Base-by-base conservation (phyloP, 2,888 invertebrate genomes). In the Serripes groenlandicus region DNA sequence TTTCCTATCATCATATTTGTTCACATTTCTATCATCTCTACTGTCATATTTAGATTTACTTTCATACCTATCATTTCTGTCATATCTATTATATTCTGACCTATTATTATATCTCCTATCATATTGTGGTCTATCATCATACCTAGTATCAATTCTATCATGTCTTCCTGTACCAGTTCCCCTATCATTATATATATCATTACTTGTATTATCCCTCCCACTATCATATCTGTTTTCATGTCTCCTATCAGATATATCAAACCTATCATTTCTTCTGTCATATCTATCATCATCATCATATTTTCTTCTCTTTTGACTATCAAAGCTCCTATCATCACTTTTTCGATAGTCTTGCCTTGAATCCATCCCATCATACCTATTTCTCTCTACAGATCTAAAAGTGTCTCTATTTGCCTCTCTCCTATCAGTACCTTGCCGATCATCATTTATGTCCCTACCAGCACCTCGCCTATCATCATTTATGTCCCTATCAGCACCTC, bases 361-460 rank as follows among this genome's bases (percentile, higher is more conserved):
- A 34, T 35, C 26, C 73, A n/a, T 30, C 54, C 68, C 52, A 66
- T 18, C 73, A 49, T 66, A 68, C 56, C 49, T 56, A 73, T 35
- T 81, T 28, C 66, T 69, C 56, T 71, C 34, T 11, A 70, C 4
- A 62, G 2, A 62, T 30, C 32, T 1, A 23, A 11, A 23, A 28
- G 15, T 3, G 3, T 37, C 26, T 34, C 60, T 74, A 18, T 21
- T 58, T 72, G 35, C 28, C 58, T 26, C 72, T 58, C 28, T 21
- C 21, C 52, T 56, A 26, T 80, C 70, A 54, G 35, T 23, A 3
- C n/a, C 30, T 54, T 76, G 11, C 23, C 37, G 54, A 64, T 75
- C 37, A 52, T 78, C 71, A 60, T 71, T 28, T 70, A 60, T 28
- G n/a, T n/a, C n/a, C 21, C 52, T 56, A 26, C 77, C 70, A 54